A percentile compares a stretch with the other conserved stretches of the same genome.
Evolutionary conservation across 2,113 vertebrate genomes (phyloP).

Genomic region (Tragulus kanchil): DNA sequence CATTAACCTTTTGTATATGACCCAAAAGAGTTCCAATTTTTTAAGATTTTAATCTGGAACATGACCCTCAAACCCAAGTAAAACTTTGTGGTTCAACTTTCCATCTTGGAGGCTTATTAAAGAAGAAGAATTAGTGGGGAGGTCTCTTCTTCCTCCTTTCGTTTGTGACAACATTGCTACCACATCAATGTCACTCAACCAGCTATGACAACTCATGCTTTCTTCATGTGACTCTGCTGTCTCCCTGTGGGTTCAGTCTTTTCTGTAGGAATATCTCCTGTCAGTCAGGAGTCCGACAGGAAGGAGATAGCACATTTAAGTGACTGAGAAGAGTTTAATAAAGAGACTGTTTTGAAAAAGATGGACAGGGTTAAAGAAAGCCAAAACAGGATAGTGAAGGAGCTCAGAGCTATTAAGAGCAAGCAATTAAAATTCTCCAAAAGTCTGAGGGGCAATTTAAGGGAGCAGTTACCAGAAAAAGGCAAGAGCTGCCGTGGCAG

Average conservation of each 20-base stretch:
- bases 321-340: constrained; percentile 10
- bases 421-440: not conserved
- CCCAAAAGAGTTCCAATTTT: not conserved
- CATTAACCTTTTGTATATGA: not conserved
- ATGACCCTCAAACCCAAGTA: not conserved
- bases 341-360: constrained; percentile 7
- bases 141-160: not conserved
- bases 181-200: not conserved
- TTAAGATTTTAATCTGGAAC: not conserved
- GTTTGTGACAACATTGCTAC: not conserved
- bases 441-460: not conserved
- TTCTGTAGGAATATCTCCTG: not conserved
- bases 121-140: not conserved
- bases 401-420: not conserved
- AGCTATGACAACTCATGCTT: not conserved
- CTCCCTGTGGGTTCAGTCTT: not conserved
- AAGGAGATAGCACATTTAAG: constrained; percentile 13
- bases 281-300: not conserved
- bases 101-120: not conserved
- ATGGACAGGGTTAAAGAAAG: not conserved
- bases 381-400: not conserved
- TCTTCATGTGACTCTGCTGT: not conserved
- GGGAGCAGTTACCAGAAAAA: not conserved
- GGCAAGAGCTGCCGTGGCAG: not conserved
- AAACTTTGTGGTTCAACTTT: not conserved